Percentiles rank a stretch among this genome's conserved stretches.
Evolutionary conservation across 2,888 invertebrate genomes (phyloP).

Genomic region (Tuberolachnus salignus): DNA sequence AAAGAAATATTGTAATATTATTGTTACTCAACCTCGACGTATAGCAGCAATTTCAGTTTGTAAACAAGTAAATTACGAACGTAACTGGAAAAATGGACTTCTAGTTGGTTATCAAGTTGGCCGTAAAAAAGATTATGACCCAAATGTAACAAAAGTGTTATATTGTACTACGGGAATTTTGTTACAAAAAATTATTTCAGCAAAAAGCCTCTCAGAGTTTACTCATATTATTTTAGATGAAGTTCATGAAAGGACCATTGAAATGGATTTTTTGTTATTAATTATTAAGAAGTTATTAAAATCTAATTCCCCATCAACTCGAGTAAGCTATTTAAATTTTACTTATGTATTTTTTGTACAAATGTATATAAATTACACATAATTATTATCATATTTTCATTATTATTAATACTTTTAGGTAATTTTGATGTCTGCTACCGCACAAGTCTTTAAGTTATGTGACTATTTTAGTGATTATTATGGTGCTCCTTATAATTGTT

Average conservation of each 20-base stretch:
- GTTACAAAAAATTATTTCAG: constrained; percentile 75
- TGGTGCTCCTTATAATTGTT: constrained; percentile 58
- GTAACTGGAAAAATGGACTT: constrained; percentile 80
- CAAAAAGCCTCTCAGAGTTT: constrained; percentile 75
- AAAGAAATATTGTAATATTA: constrained; percentile 77
- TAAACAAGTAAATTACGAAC: constrained; percentile 80
- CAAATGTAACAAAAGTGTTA: constrained; percentile 64
- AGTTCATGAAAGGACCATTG: constrained; percentile 90
- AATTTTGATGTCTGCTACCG: constrained; percentile 93
- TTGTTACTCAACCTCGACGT: constrained; percentile 91
- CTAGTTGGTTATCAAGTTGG: constrained; percentile 87
- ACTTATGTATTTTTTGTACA: background rate
- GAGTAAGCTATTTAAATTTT: constrained; percentile 63
- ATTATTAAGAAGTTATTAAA: constrained; percentile 79
- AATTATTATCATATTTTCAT: constrained; percentile 61
- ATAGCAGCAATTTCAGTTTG: constrained; percentile 93
- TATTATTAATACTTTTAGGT: constrained; percentile 63
- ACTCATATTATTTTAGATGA: constrained; percentile 93
- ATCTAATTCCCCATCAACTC: constrained; percentile 71
- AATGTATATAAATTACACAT: background rate
- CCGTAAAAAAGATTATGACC: constrained; percentile 51
- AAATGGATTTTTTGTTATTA: constrained; percentile 88
- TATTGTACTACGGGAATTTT: constrained; percentile 91
- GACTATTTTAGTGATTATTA: constrained; percentile 68
- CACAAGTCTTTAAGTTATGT: constrained; percentile 75